Conservation (phyloP, 2,113 vertebrate genomes). For the Cettia cetti region DNA sequence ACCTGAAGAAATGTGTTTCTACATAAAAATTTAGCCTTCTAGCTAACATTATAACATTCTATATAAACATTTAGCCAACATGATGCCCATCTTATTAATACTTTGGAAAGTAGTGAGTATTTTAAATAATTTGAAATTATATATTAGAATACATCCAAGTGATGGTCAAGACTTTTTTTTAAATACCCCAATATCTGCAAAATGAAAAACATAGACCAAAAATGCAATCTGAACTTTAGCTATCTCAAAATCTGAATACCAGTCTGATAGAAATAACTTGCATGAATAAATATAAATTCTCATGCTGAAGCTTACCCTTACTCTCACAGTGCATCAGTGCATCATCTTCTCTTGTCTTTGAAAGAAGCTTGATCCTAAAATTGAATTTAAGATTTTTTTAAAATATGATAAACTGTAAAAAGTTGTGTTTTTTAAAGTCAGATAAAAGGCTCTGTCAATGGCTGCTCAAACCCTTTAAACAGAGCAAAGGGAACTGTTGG, state of each 20-base stretch:
- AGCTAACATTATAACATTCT: not conserved
- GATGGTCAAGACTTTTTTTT: not conserved
- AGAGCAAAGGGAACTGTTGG: not conserved
- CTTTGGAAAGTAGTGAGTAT: not conserved
- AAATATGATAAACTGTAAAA: not conserved
- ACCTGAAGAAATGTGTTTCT: not conserved
- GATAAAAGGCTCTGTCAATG: not conserved
- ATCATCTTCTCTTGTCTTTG: not conserved
- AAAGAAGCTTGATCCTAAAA: not conserved
- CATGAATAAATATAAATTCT: not conserved
- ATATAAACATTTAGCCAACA: not conserved
- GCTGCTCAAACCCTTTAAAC: constrained; percentile 21
- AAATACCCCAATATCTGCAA: not conserved
- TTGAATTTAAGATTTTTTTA: not conserved
- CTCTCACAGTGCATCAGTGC: not conserved
- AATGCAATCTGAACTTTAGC: not conserved
- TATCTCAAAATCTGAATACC: not conserved
- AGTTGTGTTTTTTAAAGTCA: not conserved
- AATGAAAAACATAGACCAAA: not conserved
- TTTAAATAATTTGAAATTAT: not conserved
- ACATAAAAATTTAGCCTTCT: not conserved
- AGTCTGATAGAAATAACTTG: not conserved
- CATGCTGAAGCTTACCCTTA: not conserved
- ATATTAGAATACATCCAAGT: not conserved
- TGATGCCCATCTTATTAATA: not conserved